These are phyloP conservation scores for Sisyra nigra DNA, from an alignment of 2,888 invertebrate species.

Conservation along the genomic window DNA sequence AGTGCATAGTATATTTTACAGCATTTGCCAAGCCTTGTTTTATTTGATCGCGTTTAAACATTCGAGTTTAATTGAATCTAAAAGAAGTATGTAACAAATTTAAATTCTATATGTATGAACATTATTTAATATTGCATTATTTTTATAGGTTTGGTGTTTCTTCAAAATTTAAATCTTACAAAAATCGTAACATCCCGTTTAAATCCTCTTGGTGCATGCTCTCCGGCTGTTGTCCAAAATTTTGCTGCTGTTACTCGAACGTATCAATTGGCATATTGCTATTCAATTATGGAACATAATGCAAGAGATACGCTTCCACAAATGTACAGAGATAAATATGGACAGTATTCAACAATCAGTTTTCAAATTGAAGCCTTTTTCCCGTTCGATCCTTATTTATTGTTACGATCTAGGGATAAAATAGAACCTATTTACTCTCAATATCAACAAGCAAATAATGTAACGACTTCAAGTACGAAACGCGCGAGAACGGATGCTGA, in stretches of 20 bases:
- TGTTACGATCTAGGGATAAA: conserved; percentile 38
- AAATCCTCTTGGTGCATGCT: conserved; percentile 77
- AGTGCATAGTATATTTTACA: conserved; percentile 78
- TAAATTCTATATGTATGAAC: background rate
- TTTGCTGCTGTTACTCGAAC: conserved; percentile 68
- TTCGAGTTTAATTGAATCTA: conserved; percentile 58
- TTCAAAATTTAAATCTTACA: conserved; percentile 68
- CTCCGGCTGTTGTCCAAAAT: conserved; percentile 56
- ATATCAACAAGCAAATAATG: background rate
- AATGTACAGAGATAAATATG: conserved; percentile 33
- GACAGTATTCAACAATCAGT: conserved; percentile 21
- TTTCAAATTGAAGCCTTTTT: conserved; percentile 49
- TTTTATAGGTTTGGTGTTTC: conserved; percentile 56
- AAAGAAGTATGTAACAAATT: conserved; percentile 50
- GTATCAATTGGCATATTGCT: conserved; percentile 85
- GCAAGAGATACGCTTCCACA: conserved; percentile 41
- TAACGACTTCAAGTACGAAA: background rate
- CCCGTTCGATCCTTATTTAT: conserved; percentile 78
- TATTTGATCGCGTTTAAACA: conserved; percentile 84
- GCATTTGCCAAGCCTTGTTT: conserved; percentile 83
- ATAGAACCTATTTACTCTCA: background rate
- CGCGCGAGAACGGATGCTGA: conserved; percentile 12
- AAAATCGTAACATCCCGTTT: conserved; percentile 72
- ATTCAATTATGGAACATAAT: conserved; percentile 78
- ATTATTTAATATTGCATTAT: conserved; percentile 13